phyloP scores from a whole-genome alignment of 2,113 vertebrate genomes.

The Phylloscopus whistleri region DNA sequence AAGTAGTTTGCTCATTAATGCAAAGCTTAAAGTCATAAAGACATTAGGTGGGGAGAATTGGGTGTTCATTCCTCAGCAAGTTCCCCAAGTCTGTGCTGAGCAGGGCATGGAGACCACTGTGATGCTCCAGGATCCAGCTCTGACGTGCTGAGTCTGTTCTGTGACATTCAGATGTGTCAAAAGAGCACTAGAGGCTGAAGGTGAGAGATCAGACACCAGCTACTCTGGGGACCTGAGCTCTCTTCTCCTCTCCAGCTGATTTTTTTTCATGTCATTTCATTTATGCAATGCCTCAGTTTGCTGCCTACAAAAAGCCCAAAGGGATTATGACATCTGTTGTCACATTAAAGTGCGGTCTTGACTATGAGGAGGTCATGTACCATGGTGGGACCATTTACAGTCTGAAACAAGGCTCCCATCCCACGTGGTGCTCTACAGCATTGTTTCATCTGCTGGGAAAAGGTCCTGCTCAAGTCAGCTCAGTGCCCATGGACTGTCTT shows the following conservation, averaged over 20 bases:
- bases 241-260: not conserved
- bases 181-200: slow-evolving; percentile 14
- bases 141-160: not conserved
- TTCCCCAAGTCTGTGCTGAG: not conserved
- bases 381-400: not conserved
- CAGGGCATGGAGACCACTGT: not conserved
- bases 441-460: not conserved
- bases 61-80: not conserved
- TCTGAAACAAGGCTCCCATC: not conserved
- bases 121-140: not conserved
- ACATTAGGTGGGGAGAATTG: not conserved
- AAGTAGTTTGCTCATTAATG: not conserved
- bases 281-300: slow-evolving; percentile 51
- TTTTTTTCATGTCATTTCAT: slow-evolving; percentile 42
- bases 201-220: slow-evolving; percentile 7
- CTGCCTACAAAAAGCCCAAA: slow-evolving; percentile 53
- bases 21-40: not conserved
- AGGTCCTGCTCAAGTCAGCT: not conserved
- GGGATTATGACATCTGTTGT: slow-evolving; percentile 55
- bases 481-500: not conserved
- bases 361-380: slow-evolving; percentile 37
- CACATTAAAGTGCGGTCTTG: not conserved
- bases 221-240: slow-evolving; percentile 5
- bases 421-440: not conserved
- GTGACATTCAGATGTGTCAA: not conserved